These are phyloP conservation scores for Peromyscus melanophrys DNA, from an alignment of 2,797 vertebrate genomes.

Conservation along the genomic window DNA sequence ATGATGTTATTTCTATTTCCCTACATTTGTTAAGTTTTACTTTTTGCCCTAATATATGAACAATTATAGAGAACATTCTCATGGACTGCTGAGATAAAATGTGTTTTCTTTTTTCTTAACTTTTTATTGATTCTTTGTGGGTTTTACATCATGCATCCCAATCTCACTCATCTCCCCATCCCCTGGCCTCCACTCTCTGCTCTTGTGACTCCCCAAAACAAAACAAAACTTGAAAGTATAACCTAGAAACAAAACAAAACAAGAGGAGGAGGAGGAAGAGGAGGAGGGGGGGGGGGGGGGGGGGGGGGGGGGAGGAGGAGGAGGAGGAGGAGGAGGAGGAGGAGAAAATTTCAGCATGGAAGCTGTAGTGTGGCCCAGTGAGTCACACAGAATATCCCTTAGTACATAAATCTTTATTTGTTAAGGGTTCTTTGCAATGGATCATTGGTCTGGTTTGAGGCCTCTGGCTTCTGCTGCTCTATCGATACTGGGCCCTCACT, in stretches of 20 bases:
- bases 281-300: rapidly evolving
- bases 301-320: background rate
- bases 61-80: background rate
- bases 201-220: background rate
- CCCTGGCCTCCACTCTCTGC: background rate
- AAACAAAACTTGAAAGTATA: background rate
- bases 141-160: background rate
- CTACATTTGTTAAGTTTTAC: background rate
- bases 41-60: background rate
- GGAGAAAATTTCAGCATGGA: background rate
- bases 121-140: background rate
- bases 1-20: background rate
- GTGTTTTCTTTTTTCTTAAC: background rate
- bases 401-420: background rate
- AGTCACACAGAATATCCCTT: background rate
- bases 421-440: background rate
- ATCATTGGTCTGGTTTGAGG: background rate
- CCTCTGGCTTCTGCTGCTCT: background rate
- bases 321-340: background rate
- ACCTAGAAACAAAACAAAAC: background rate
- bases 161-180: background rate
- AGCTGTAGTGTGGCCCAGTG: background rate
- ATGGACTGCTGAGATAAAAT: background rate
- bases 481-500: background rate
- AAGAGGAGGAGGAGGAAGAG: background rate